These are phyloP conservation scores for Lampris megalopsis DNA, from an alignment of 2,113 vertebrate species.

Conservation along the genomic window DNA sequence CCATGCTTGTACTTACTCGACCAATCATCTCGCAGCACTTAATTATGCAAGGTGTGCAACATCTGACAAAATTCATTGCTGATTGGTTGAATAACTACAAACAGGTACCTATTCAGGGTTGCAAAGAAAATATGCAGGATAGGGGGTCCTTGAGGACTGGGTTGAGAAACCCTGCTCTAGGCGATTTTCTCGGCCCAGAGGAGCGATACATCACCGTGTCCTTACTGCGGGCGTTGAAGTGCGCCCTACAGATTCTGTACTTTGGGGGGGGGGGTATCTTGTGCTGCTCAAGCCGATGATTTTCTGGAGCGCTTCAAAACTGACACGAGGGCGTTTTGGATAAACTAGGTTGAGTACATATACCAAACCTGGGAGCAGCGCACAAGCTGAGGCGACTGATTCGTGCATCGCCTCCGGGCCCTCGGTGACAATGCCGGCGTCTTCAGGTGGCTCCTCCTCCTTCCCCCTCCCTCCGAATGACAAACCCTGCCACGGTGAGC, in stretches of 20 bases:
- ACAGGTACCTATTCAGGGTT: no score
- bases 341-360: slow-evolving; percentile 35
- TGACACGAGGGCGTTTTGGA: slow-evolving; percentile 14
- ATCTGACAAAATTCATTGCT: no score
- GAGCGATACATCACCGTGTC: no score
- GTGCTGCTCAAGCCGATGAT: slow-evolving; percentile 26
- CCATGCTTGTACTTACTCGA: no score
- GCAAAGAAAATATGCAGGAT: no score
- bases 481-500: slow-evolving; percentile 37
- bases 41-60: no score
- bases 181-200: no score
- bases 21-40: no score
- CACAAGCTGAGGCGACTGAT: slow-evolving; percentile 36
- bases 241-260: slow-evolving; percentile 18
- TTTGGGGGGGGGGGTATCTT: slow-evolving; percentile 27
- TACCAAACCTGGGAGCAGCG: slow-evolving; percentile 25
- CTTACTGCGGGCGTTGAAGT: not conserved
- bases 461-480: slow-evolving; percentile 29
- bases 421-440: slow-evolving; percentile 36
- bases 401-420: slow-evolving; percentile 25
- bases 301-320: slow-evolving; percentile 29
- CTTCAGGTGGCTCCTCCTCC: slow-evolving; percentile 29
- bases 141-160: no score
- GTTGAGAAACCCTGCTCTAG: no score
- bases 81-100: no score